Base-by-base conservation (phyloP, 2,113 vertebrate genomes). In the Melanotaenia duboulayi region DNA sequence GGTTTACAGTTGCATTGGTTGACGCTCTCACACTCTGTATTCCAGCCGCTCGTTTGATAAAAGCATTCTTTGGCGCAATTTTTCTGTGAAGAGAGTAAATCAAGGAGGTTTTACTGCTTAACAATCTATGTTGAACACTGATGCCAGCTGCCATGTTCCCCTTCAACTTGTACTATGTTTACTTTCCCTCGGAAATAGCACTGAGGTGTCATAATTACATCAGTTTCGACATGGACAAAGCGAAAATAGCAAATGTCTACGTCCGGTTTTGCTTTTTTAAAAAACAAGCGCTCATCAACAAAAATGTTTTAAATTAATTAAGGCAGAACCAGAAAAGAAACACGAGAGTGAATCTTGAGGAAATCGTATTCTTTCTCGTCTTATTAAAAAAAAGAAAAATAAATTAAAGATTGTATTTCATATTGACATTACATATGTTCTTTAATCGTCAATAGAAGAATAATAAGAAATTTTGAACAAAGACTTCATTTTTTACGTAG, bases 71-170 rank as follows among this genome's bases (percentile, higher is more conserved):
- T 11, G 80, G 79, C 0, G 70, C 61, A 2, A 60, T 63, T n/a
- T 66, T 74, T 9, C 40, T 70, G 23, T 55, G 60, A 1, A 91
- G 2, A 11, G 39, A 58, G 17, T 19, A 49, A 48, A 71, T 73
- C 10, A 84, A 0, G 5, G 28, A 77, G 0, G 35, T 20, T 77
- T 67, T 77, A 20, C 71, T 76, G 23, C 67, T 56, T 12, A 79
- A 50, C 37, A 88, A 25, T 14, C 82, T 86, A 60, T 68, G 77
- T 64, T 78, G 92, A 8, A 20, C 55, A 35, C 79, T 61, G 25
- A 89, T 6, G 8, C 82, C 50, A 1, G 85, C 14, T 61, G 92
- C 92, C 94, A 95, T 94, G 61, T 85, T 88, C 86, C 81, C 90
- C 91, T 93, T 93, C 85, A 81, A 42, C 13, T 37, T 4, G 54